These are phyloP conservation scores for Chondrilla cf. caribensis DNA, from an alignment of 37 sponge, comb jelly and placozoan species.

Conservation along the genomic window DNA sequence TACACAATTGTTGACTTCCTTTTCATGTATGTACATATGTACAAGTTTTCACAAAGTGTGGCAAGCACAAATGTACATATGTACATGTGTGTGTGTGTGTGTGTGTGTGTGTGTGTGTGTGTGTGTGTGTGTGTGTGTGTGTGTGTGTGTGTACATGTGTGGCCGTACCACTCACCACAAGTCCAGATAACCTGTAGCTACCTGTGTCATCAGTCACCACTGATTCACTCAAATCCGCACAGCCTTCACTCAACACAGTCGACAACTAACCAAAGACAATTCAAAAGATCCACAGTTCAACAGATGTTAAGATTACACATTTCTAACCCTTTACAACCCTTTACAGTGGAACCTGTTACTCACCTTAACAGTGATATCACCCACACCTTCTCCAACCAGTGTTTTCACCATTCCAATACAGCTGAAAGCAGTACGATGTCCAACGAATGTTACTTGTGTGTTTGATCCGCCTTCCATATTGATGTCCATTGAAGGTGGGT, in stretches of 20 bases:
- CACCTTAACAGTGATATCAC: constrained; percentile 49
- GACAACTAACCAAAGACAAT: constrained; percentile 16
- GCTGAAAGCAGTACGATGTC: constrained; percentile 70
- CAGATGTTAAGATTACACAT: too few relatives aligned
- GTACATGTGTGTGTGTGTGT: too few relatives aligned
- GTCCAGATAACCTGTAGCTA: constrained; percentile 47
- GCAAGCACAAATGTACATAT: too few relatives aligned
- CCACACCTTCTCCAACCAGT: constrained; percentile 51
- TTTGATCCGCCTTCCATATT: constrained; percentile 27
- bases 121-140: too few relatives aligned
- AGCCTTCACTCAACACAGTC: neutral
- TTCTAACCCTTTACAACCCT: too few relatives aligned
- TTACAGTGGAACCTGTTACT: too few relatives aligned
- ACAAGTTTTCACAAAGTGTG: too few relatives aligned
- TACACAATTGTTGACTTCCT: too few relatives aligned
- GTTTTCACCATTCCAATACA: constrained; percentile 60
- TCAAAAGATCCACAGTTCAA: too few relatives aligned
- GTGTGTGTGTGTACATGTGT: too few relatives aligned
- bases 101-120: too few relatives aligned
- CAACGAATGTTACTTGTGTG: constrained; percentile 38
- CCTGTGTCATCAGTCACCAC: constrained; percentile 42
- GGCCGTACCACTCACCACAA: constrained; percentile 50
- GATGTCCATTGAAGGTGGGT: constrained; percentile 58
- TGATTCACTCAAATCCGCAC: constrained; percentile 25
- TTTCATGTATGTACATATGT: too few relatives aligned